phyloP scores from a whole-genome alignment of 2,888 invertebrate genomes.

The Entomobrya proxima region DNA sequence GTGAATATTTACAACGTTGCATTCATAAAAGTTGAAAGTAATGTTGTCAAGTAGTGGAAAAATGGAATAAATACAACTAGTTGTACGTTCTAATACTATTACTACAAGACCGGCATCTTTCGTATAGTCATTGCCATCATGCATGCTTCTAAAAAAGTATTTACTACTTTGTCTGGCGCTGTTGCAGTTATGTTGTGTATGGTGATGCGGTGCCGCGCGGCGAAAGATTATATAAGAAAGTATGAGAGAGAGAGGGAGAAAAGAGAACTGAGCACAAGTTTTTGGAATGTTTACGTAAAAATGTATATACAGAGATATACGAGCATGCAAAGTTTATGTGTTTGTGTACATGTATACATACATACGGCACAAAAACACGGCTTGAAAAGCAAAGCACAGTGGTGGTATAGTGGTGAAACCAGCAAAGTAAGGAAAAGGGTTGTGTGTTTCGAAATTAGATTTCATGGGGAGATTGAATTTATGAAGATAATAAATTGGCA shows the following conservation, averaged over 20 bases:
- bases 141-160: constrained; percentile 47
- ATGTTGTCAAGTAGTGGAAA: constrained; percentile 51
- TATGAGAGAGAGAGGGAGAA: neutral
- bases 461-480: constrained; percentile 68
- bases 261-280: neutral
- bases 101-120: constrained; percentile 37
- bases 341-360: neutral
- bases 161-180: constrained; percentile 16
- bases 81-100: neutral
- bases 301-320: neutral
- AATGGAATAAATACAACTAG: constrained; percentile 47
- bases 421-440: constrained; percentile 50
- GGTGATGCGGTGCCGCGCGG: constrained; percentile 28
- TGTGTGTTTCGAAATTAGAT: constrained; percentile 67
- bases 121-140: neutral
- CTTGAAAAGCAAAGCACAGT: constrained; percentile 18
- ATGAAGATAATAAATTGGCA: constrained; percentile 69
- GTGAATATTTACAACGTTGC: constrained; percentile 54
- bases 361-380: constrained; percentile 17
- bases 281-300: neutral
- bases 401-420: constrained; percentile 4
- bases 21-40: constrained; percentile 57
- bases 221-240: constrained; percentile 32
- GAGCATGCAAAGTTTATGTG: neutral
- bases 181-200: neutral